Conservation (phyloP, 2,888 invertebrate species). For the Pseudoips prasinana region DNA sequence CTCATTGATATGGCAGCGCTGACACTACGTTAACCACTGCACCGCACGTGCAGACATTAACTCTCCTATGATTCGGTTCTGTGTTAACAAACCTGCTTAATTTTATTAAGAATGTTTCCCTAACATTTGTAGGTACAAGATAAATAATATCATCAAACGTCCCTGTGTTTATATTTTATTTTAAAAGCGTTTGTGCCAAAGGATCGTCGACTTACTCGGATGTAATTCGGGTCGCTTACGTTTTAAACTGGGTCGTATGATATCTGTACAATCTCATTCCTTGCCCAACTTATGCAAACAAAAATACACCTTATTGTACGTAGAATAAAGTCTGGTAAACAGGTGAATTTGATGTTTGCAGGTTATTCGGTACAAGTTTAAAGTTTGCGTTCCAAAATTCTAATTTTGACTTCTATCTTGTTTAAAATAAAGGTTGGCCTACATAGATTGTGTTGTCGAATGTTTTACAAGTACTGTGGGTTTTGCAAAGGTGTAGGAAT, state of each 20-base stretch:
- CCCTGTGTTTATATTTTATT: slow-evolving; percentile 34
- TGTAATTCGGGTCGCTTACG: slow-evolving; percentile 38
- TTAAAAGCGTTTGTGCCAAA: slow-evolving; percentile 33
- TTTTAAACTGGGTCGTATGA: slow-evolving; percentile 40
- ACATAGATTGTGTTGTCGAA: not conserved
- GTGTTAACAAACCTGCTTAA: slow-evolving; percentile 14
- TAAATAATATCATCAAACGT: slow-evolving; percentile 37
- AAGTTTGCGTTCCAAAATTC: slow-evolving; percentile 1
- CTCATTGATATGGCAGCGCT: no score
- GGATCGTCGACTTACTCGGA: slow-evolving; percentile 32
- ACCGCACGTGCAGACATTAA: no score
- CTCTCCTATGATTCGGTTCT: no score
- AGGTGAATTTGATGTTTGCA: no score
- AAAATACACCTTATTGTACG: not conserved
- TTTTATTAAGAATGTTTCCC: slow-evolving; percentile 11
- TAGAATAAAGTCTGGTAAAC: slow-evolving; percentile 7
- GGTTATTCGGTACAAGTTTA: slow-evolving; percentile 5
- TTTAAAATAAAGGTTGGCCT: slow-evolving; percentile 6
- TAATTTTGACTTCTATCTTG: slow-evolving; percentile 13
- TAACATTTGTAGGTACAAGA: slow-evolving; percentile 17
- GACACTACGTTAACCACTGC: no score
- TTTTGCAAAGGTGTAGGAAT: slow-evolving; percentile 26
- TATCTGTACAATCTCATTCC: slow-evolving; percentile 26
- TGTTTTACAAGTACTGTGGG: slow-evolving; percentile 11
- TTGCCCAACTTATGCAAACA: slow-evolving; percentile 4